These are phyloP conservation scores for Piscicola geometra DNA, from an alignment of 2,888 invertebrate species.

Conservation along the genomic window DNA sequence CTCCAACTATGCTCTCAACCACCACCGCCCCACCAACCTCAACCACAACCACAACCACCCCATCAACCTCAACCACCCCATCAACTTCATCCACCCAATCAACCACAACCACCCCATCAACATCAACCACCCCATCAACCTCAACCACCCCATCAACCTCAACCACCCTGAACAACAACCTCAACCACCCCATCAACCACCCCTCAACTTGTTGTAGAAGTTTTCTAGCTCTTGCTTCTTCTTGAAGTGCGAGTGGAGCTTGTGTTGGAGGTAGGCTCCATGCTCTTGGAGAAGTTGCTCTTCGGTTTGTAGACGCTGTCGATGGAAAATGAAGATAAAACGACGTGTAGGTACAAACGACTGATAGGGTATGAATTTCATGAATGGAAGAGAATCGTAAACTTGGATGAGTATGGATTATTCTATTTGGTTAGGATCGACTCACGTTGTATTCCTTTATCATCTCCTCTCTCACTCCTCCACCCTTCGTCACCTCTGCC, in stretches of 20 bases:
- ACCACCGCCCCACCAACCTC: not conserved
- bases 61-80: not conserved
- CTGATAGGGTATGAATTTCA: not conserved
- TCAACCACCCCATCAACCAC: no score
- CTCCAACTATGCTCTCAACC: not conserved
- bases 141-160: not conserved
- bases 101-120: not conserved
- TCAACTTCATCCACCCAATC: not conserved
- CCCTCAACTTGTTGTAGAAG: no score
- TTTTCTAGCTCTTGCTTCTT: not conserved
- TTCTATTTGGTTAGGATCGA: no score
- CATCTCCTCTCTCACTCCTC: not conserved
- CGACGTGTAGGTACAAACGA: not conserved
- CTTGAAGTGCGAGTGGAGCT: not conserved
- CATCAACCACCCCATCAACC: not conserved
- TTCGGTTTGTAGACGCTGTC: not conserved
- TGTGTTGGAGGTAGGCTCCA: not conserved
- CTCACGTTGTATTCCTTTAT: slow-evolving; percentile 8
- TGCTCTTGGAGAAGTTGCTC: not conserved
- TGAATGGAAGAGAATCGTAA: not conserved
- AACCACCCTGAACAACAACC: no score
- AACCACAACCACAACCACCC: not conserved
- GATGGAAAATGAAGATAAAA: not conserved
- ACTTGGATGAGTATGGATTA: no score
- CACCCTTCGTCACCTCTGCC: not conserved